A percentile compares a stretch with the other conserved stretches of the same genome.
Evolutionary conservation across 2,888 invertebrate genomes (phyloP).

Genomic region (Tillus elongatus): DNA sequence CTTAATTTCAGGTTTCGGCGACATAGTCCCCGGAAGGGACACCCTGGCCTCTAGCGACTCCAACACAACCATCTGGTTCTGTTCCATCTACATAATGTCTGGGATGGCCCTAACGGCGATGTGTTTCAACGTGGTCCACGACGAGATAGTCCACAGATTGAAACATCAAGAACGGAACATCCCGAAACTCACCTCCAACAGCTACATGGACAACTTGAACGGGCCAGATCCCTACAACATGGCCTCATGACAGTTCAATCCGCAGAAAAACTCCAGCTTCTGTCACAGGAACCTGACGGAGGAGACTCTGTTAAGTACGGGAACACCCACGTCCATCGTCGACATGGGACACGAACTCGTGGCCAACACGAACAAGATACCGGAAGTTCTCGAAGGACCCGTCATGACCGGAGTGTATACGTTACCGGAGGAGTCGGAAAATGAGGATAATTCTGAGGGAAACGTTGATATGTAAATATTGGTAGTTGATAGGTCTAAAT

Average conservation of each 20-base stretch:
- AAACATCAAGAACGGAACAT: slow-evolving; percentile 55
- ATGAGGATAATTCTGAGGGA: slow-evolving; percentile 44
- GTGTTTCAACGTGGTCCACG: slow-evolving; percentile 84
- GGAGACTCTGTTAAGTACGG: slow-evolving; percentile 46
- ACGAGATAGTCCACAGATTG: slow-evolving; percentile 72
- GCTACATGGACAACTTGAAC: slow-evolving; percentile 54
- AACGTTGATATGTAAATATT: slow-evolving; percentile 40
- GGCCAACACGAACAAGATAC: slow-evolving; percentile 32
- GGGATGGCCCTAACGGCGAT: slow-evolving; percentile 83
- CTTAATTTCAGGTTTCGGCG: too few relatives aligned
- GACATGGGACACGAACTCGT: slow-evolving; percentile 36
- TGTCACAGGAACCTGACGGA: slow-evolving; percentile 52
- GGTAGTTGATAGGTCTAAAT: too few relatives aligned
- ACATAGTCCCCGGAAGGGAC: slow-evolving; percentile 67
- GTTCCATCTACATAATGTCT: slow-evolving; percentile 76
- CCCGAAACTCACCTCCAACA: slow-evolving; percentile 38
- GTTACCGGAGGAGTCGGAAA: slow-evolving; percentile 48
- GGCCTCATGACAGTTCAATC: slow-evolving; percentile 66
- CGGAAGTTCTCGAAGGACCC: slow-evolving; percentile 39
- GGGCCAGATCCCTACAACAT: slow-evolving; percentile 57
- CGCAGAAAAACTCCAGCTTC: slow-evolving; percentile 38
- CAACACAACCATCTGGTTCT: slow-evolving; percentile 75
- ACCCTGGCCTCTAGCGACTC: slow-evolving; percentile 49
- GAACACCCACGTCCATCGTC: slow-evolving; percentile 45
- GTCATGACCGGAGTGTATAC: slow-evolving; percentile 48